Evolutionary conservation across 2,113 vertebrate species (phyloP).

Genomic region (Oceanites oceanicus): DNA sequence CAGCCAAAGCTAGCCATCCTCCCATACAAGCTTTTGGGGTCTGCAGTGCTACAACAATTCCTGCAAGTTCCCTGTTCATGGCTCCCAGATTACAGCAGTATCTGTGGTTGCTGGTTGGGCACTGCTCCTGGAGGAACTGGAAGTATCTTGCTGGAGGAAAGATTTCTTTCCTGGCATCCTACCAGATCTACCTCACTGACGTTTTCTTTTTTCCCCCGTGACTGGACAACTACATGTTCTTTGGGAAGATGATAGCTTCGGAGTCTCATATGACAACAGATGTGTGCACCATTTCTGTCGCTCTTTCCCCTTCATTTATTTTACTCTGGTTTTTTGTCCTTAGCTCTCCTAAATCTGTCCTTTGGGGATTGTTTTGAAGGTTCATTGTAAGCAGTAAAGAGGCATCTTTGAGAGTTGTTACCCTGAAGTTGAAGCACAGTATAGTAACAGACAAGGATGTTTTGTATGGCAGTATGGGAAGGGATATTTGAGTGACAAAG

Average conservation of each 20-base stretch:
- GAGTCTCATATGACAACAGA: not conserved
- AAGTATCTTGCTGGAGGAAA: not conserved
- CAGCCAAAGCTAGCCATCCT: not conserved
- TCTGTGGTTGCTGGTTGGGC: not conserved
- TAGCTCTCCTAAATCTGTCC: not conserved
- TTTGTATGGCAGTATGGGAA: not conserved
- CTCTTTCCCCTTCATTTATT: not conserved
- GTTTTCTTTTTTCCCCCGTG: rapidly evolving
- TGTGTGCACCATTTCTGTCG: not conserved
- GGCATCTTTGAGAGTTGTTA: not conserved
- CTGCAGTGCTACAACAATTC: not conserved
- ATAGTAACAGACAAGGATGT: not conserved
- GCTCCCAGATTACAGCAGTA: not conserved
- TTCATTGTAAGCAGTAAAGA: not conserved
- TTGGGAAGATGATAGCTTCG: not conserved
- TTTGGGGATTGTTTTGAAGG: not conserved
- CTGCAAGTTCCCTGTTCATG: not conserved
- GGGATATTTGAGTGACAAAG: not conserved
- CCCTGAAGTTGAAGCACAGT: not conserved
- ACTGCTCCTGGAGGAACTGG: not conserved
- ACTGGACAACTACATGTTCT: not conserved
- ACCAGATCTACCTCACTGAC: not conserved
- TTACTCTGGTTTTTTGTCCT: not conserved
- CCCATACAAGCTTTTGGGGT: not conserved
- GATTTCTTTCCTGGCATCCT: not conserved